phyloP scores from a whole-genome alignment of 2,888 invertebrate genomes.

The Carpatolechia fugitivella region DNA sequence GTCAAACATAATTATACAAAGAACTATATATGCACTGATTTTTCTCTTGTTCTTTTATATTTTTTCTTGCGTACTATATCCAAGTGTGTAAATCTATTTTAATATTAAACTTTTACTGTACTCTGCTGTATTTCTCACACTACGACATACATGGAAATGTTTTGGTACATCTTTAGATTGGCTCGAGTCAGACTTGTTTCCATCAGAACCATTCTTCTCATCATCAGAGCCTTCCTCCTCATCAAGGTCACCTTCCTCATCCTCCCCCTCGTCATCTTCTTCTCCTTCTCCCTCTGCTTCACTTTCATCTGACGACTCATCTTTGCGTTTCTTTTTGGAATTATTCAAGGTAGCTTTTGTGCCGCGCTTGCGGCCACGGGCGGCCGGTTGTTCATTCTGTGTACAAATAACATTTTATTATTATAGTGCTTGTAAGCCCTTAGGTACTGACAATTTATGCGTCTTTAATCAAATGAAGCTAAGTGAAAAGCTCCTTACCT shows the following conservation, averaged over 20 bases:
- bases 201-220: conserved; percentile 76
- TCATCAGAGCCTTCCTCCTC: conserved; percentile 76
- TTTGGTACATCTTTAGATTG: conserved; percentile 78
- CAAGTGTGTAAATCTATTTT: too few species aligned
- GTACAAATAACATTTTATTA: conserved; percentile 12
- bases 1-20: not conserved
- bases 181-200: conserved; percentile 75
- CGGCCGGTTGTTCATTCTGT: conserved; percentile 62
- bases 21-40: too few species aligned
- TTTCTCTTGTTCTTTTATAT: too few species aligned
- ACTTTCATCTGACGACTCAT: conserved; percentile 68
- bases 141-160: conserved; percentile 70
- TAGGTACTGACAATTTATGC: too few species aligned
- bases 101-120: too few species aligned
- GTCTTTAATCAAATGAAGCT: too few species aligned
- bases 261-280: conserved; percentile 63
- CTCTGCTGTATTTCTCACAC: too few species aligned
- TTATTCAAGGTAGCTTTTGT: conserved; percentile 57
- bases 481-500: not conserved
- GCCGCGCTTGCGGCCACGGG: conserved; percentile 55
- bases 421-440: too few species aligned
- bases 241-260: conserved; percentile 68
- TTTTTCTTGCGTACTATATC: too few species aligned
- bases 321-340: conserved; percentile 69
- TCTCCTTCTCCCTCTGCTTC: conserved; percentile 63